Evolutionary conservation across 2,888 invertebrate species (phyloP).

Genomic region (Phalera bucephala): DNA sequence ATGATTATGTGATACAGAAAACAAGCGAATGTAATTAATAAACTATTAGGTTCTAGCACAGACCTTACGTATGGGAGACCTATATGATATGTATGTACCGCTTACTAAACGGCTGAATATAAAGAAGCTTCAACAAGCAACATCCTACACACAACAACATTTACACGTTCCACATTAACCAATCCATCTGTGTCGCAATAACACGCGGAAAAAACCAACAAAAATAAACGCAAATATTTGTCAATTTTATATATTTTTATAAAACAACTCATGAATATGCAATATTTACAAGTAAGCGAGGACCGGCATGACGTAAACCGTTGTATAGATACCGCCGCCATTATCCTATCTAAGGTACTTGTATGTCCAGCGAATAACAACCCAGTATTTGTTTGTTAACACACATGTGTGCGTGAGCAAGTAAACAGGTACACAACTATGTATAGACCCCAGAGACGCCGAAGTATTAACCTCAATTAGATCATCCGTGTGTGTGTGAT

Average conservation of each 20-base stretch:
- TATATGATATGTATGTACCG: no score
- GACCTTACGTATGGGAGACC: no score
- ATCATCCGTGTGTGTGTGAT: slow-evolving; percentile 25
- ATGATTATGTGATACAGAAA: no score
- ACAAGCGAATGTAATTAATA: no score
- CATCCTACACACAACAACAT: not conserved
- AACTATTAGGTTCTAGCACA: no score
- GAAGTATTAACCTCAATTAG: slow-evolving; percentile 49
- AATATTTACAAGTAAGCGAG: slow-evolving; percentile 10
- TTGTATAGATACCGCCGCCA: slow-evolving; percentile 8
- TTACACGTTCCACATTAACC: not conserved
- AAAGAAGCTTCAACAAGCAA: not conserved
- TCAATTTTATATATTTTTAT: slow-evolving; percentile 6
- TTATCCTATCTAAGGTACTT: slow-evolving; percentile 28
- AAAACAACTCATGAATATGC: slow-evolving; percentile 12
- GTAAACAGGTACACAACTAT: slow-evolving; percentile 20
- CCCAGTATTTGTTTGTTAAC: slow-evolving; percentile 26
- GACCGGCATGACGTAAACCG: slow-evolving; percentile 14
- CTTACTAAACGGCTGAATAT: no score
- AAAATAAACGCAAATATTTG: slow-evolving; percentile 6
- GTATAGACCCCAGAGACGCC: slow-evolving; percentile 10
- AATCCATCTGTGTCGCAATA: slow-evolving; percentile 8
- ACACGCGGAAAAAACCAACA: not conserved
- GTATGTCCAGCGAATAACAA: slow-evolving; percentile 29
- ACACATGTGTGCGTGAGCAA: slow-evolving; percentile 16